These are phyloP conservation scores for Lateolabrax maculatus DNA, from an alignment of 2,797 vertebrate genomes.

Conservation along the genomic window DNA sequence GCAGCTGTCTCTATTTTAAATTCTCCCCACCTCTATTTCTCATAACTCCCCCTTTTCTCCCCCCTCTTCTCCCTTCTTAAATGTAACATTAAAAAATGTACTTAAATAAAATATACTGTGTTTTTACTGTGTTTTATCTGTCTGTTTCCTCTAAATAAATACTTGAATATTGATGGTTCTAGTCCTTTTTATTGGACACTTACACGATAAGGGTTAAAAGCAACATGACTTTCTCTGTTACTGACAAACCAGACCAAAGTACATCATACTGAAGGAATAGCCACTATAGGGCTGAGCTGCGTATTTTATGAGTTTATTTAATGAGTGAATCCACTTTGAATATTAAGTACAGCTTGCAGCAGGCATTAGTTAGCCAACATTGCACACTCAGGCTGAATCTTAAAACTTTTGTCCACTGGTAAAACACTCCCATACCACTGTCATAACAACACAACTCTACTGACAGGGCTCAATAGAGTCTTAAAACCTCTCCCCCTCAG, in stretches of 20 bases:
- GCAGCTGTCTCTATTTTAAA: no score
- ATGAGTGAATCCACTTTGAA: neutral
- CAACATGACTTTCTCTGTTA: neutral
- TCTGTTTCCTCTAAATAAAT: neutral
- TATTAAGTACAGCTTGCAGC: neutral
- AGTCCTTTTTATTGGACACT: neutral
- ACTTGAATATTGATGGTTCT: neutral
- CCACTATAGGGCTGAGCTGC: neutral
- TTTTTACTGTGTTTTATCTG: neutral
- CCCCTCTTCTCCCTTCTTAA: neutral
- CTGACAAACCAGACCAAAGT: neutral
- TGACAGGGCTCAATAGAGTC: neutral
- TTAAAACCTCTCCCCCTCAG: neutral
- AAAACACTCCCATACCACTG: no score
- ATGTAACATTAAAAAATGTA: neutral
- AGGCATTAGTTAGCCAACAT: neutral
- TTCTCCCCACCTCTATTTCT: neutral
- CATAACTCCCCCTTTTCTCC: neutral
- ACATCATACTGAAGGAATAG: neutral
- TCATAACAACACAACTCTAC: no score
- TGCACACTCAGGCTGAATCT: neutral
- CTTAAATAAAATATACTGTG: neutral
- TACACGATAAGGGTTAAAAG: neutral
- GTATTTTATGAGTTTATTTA: neutral
- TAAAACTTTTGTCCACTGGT: slow-evolving; percentile 1